Base-by-base conservation (phyloP, 1,140 invertebrate species). In the Ericerus pela region DNA sequence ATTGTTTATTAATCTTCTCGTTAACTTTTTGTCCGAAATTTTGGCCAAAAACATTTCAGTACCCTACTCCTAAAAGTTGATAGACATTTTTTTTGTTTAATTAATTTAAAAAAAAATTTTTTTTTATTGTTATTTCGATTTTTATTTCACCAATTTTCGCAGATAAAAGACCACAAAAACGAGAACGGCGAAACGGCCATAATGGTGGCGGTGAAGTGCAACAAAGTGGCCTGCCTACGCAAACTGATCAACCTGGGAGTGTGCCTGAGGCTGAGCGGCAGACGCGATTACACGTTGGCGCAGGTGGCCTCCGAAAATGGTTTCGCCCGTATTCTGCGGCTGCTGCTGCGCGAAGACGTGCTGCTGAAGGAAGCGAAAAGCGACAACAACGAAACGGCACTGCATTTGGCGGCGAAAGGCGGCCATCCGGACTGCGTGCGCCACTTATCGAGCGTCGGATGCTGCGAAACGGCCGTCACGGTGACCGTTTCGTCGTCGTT, bases 371-470 rank as follows among this genome's bases (percentile, higher is more conserved):
- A 14, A 12, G 51, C 27, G 5, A 30, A 16, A 53, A 28, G 26
- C 3, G 27, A 30, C 30, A 16, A 28, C 11, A 75, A 73, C n/a
- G 68, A 71, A 58, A 75, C 79, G 2, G 76, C 83, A 0, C 68
- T 86, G 26, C 83, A 85, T 70, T 72, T 80, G 24, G 82, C 83
- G 16, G 79, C 81, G 2, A 68, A 71, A 31, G 75, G 79, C 62
- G 81, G 84, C 26, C 76, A 81, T 62, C 61, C 73, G 6, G 73
- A 76, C 2, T 76, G 83, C 37, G 69, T 82, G 4, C 72, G 80
- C 61, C 66, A 79, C 41, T 67, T 86, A 1, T 61, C 85, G 12
- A 68, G 72, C n/a, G 75, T 75, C 65, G 75, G 78, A 65, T 68
- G 67, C 52, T 63, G 73, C 59, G 51, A 71, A 5, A 59, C 62